These are phyloP conservation scores for Diplazon laetatorius DNA, from an alignment of 2,888 invertebrate genomes.

Conservation along the genomic window DNA sequence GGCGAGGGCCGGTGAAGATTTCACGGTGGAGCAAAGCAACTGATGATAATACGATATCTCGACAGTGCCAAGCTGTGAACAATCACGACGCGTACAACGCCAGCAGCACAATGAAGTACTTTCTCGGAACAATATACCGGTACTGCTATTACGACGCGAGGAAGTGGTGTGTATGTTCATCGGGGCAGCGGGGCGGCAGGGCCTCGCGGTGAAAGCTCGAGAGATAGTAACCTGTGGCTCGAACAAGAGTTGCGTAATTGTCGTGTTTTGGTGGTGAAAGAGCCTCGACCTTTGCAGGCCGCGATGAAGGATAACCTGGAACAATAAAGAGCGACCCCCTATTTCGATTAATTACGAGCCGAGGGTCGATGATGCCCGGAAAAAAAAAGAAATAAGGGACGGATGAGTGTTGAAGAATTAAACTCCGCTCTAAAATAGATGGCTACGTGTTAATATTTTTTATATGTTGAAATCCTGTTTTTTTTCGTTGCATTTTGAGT, in stretches of 20 bases:
- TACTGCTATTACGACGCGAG: slow-evolving; percentile 3
- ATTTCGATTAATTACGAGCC: slow-evolving; percentile 17
- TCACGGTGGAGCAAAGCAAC: background rate
- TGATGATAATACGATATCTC: slow-evolving; percentile 18
- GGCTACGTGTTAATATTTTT: too few species aligned
- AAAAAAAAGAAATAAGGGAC: background rate
- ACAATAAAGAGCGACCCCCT: background rate
- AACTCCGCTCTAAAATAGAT: too few species aligned
- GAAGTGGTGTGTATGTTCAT: background rate
- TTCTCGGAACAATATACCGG: slow-evolving; percentile 19
- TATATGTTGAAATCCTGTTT: too few species aligned
- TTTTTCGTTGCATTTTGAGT: too few species aligned
- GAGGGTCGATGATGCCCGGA: background rate
- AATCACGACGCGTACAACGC: background rate
- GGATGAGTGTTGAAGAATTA: too few species aligned
- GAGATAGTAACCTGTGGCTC: slow-evolving; percentile 8
- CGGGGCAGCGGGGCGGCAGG: background rate
- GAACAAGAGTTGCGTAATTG: slow-evolving; percentile 21
- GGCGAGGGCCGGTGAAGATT: background rate
- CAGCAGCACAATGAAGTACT: slow-evolving; percentile 26
- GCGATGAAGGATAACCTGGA: background rate
- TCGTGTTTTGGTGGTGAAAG: background rate
- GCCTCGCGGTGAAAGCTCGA: background rate
- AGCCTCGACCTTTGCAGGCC: background rate
- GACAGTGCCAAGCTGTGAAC: slow-evolving; percentile 13